These are phyloP conservation scores for Vanessa tameamea DNA, from an alignment of 1,140 invertebrate species.

Conservation along the genomic window DNA sequence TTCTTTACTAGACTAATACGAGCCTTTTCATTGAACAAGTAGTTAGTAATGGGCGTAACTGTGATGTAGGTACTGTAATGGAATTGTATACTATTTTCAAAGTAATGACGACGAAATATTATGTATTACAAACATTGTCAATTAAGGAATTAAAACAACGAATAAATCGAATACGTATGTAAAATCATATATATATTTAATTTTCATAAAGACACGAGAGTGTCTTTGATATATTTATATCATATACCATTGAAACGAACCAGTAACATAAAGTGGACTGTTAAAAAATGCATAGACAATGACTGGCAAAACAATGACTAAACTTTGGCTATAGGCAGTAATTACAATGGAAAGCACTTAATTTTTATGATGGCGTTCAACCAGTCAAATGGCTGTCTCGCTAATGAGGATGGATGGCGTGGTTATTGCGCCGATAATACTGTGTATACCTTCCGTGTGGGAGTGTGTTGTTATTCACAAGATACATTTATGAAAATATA, in stretches of 20 bases:
- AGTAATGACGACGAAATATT: no score
- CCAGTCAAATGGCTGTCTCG: conserved; percentile 34
- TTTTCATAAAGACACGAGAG: no score
- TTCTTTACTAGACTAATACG: not conserved
- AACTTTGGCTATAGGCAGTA: conserved; percentile 1
- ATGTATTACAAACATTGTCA: no score
- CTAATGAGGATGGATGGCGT: conserved; percentile 55
- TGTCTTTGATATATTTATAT: no score
- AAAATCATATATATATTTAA: no score
- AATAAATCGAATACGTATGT: no score
- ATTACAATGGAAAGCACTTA: conserved; percentile 28
- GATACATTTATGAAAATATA: not conserved
- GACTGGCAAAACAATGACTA: conserved; percentile 4
- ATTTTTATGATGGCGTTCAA: conserved; percentile 26
- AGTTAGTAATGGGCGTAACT: no score
- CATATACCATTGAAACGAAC: no score
- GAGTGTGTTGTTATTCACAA: conserved; percentile 18
- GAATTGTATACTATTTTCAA: no score
- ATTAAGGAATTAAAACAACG: no score
- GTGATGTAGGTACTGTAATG: no score
- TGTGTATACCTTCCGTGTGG: conserved; percentile 3
- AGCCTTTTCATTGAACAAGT: not conserved
- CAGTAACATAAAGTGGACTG: no score
- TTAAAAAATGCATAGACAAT: not conserved
- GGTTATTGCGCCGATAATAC: conserved; percentile 47